A percentile compares a stretch with the other conserved stretches of the same genome.
Evolutionary conservation across 2,888 invertebrate species (phyloP).

Genomic region (Labia minor): DNA sequence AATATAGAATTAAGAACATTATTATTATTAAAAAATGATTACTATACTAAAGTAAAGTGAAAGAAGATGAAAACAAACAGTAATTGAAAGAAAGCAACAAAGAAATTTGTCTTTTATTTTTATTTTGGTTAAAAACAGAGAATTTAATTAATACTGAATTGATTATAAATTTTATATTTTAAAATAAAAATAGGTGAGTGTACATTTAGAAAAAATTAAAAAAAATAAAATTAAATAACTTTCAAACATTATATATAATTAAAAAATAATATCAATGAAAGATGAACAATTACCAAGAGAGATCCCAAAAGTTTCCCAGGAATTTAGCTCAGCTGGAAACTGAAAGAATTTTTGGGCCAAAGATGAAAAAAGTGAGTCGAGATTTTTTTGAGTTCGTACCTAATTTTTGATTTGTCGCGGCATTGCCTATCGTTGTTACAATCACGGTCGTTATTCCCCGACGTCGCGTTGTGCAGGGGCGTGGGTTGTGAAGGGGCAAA

Average conservation of each 20-base stretch:
- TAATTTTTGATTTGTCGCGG: conserved; percentile 21
- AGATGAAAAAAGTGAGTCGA: conserved; percentile 16
- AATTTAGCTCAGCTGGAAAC: conserved; percentile 17
- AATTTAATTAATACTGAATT: too few relatives aligned
- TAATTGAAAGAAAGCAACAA: too few relatives aligned
- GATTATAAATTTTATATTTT: too few relatives aligned
- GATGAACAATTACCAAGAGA: background rate
- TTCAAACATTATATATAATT: background rate
- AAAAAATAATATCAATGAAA: conserved; percentile 24
- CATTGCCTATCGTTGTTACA: conserved; percentile 21
- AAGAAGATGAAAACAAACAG: too few relatives aligned
- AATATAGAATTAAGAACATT: too few relatives aligned
- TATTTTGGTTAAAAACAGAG: too few relatives aligned
- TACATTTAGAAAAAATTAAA: too few relatives aligned
- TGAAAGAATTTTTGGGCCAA: background rate
- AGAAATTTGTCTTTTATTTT: too few relatives aligned
- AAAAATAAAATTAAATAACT: too few relatives aligned
- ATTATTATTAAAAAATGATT: too few relatives aligned
- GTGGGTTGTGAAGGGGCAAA: background rate
- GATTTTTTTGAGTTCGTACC: conserved; percentile 20
- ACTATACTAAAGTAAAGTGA: too few relatives aligned
- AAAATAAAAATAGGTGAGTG: too few relatives aligned
- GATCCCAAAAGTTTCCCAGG: conserved; percentile 16
- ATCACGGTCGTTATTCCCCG: background rate
- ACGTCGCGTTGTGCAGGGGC: background rate